Evolutionary conservation across 2,113 vertebrate genomes (phyloP).

Genomic region (Clupea harengus): DNA sequence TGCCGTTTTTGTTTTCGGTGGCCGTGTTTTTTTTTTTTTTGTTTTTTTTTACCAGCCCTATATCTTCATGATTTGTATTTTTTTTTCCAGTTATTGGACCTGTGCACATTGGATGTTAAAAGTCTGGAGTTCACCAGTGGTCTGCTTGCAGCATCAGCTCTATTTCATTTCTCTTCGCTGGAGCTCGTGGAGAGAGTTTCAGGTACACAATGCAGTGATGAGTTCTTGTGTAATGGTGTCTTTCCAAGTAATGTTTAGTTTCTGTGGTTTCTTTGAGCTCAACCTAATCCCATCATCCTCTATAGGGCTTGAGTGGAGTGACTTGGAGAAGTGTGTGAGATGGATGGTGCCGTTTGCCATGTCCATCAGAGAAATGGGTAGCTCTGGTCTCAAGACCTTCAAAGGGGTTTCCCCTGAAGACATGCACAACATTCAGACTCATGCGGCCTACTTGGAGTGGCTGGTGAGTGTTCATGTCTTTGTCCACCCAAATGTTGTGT

Average conservation of each 20-base stretch:
- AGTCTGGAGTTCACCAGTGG: slow-evolving; percentile 87
- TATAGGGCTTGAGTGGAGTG: slow-evolving; percentile 82
- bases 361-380: slow-evolving; percentile 80
- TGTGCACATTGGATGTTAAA: slow-evolving; percentile 86
- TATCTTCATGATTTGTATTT: background rate
- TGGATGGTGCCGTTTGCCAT: slow-evolving; percentile 95
- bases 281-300: background rate
- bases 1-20: background rate
- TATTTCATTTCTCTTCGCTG: slow-evolving; percentile 93
- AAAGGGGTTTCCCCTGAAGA: slow-evolving; percentile 79
- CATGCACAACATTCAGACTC: slow-evolving; percentile 92
- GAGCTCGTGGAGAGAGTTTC: slow-evolving; percentile 91
- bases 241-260: background rate
- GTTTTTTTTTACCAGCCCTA: background rate
- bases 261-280: background rate
- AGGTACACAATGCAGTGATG: slow-evolving; percentile 67
- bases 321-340: slow-evolving; percentile 85
- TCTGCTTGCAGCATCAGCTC: slow-evolving; percentile 86
- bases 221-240: no score
- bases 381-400: slow-evolving; percentile 81
- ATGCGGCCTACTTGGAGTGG: slow-evolving; percentile 81
- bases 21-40: background rate
- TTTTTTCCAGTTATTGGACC: slow-evolving; percentile 80
- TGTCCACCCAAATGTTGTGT: background rate
- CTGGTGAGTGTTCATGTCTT: slow-evolving; percentile 74